Conservation (phyloP, 2,888 invertebrate genomes). For the Melitaea athalia region DNA sequence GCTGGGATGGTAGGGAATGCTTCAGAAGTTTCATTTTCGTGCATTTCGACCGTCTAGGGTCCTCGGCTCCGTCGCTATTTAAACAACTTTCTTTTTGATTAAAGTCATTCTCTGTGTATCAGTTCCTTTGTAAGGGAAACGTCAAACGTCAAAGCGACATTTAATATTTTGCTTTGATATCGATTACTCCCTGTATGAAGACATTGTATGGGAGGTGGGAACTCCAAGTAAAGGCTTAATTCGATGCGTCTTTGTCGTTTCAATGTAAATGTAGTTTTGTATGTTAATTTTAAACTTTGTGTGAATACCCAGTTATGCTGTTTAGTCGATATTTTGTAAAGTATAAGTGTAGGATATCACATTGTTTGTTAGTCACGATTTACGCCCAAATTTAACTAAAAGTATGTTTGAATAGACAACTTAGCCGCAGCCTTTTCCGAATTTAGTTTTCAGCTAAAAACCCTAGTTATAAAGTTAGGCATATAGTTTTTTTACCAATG, state of each 20-base stretch:
- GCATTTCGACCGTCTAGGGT: slow-evolving; percentile 25
- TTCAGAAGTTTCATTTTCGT: slow-evolving; percentile 35
- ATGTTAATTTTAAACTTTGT: too few relatives aligned
- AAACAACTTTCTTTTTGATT: slow-evolving; percentile 26
- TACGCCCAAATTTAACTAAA: too few relatives aligned
- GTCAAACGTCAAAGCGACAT: slow-evolving; percentile 8
- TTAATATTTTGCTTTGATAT: slow-evolving; percentile 11
- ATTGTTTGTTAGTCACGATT: too few relatives aligned
- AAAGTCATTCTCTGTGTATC: slow-evolving; percentile 5
- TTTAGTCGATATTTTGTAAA: too few relatives aligned
- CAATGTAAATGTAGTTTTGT: neutral
- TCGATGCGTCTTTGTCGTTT: neutral
- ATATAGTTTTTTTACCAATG: too few relatives aligned
- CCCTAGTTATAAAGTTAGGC: too few relatives aligned
- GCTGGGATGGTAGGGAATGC: slow-evolving; percentile 24
- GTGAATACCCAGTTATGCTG: too few relatives aligned
- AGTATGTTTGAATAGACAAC: too few relatives aligned
- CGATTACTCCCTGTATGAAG: neutral
- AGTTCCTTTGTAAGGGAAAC: slow-evolving; percentile 5
- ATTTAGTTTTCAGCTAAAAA: too few relatives aligned
- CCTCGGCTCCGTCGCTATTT: slow-evolving; percentile 19
- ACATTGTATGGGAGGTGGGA: too few relatives aligned
- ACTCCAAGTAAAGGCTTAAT: neutral
- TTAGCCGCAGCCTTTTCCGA: too few relatives aligned
- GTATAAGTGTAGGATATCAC: too few relatives aligned